These are phyloP conservation scores for Polydrusus pterygomalis DNA, from an alignment of 2,888 invertebrate genomes.

Conservation along the genomic window DNA sequence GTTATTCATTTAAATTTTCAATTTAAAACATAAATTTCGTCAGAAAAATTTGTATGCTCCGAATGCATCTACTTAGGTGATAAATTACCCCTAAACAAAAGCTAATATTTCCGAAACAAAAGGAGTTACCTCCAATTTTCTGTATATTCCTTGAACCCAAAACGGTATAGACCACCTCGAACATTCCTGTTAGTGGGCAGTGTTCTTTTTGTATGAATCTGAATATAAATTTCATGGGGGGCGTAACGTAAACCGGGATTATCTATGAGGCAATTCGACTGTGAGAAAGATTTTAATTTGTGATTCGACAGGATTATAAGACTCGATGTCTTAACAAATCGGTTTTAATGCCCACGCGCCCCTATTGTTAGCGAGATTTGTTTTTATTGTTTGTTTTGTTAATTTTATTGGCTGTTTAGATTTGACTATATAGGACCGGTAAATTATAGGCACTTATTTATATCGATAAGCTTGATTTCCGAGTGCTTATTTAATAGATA, in stretches of 20 bases:
- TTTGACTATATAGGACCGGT: conserved; percentile 13
- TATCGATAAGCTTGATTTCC: conserved; percentile 7
- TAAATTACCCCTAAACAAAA: no score
- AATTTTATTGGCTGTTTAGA: conserved; percentile 12
- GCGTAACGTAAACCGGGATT: conserved; percentile 6
- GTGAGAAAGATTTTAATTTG: conserved; percentile 10
- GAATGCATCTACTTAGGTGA: no score
- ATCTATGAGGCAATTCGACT: conserved; percentile 16
- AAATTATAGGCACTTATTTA: conserved; percentile 24
- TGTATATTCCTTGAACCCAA: no score
- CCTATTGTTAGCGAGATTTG: conserved; percentile 15
- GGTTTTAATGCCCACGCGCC: conserved; percentile 21
- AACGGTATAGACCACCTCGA: not conserved
- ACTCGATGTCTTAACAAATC: conserved; percentile 26
- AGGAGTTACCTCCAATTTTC: no score
- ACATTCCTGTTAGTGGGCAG: not conserved
- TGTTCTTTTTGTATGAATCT: not conserved
- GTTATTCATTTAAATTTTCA: no score
- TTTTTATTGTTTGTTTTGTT: conserved; percentile 23
- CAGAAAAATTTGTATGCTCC: no score
- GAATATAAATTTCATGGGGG: not conserved
- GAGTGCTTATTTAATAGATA: not conserved
- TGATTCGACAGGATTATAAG: conserved; percentile 6
- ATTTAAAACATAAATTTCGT: no score
- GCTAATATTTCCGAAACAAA: no score